These are phyloP conservation scores for Dinomys branickii DNA, from an alignment of 2,113 vertebrate genomes.

Conservation along the genomic window DNA sequence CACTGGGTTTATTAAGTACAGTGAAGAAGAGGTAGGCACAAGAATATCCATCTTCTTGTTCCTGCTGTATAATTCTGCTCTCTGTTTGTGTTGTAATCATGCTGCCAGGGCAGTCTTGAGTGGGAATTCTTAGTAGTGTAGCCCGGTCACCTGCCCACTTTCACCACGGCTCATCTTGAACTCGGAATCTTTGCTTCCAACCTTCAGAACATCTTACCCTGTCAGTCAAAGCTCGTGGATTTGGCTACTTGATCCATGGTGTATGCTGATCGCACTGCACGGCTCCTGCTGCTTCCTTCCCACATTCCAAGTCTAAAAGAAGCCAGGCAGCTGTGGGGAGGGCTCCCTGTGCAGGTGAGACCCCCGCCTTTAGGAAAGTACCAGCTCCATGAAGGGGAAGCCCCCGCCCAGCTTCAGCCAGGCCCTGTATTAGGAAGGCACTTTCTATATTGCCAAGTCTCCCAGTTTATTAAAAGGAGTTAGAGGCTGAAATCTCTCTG, in stretches of 20 bases:
- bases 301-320: no score
- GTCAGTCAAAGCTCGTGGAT: neutral
- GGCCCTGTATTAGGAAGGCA: no score
- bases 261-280: fast-evolving
- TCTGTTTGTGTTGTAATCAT: neutral
- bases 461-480: neutral
- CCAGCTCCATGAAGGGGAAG: fast-evolving
- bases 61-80: neutral
- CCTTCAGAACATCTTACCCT: neutral
- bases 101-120: neutral
- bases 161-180: neutral
- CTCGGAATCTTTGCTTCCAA: neutral
- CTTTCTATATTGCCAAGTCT: neutral
- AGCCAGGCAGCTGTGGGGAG: neutral
- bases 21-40: neutral
- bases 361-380: fast-evolving
- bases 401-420: neutral
- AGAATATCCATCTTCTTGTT: neutral
- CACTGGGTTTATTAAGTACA: neutral
- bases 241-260: neutral
- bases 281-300: neutral
- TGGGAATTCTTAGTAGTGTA: neutral
- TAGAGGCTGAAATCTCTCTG: neutral
- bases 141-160: neutral
- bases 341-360: no score